phyloP scores from a whole-genome alignment of 2,888 invertebrate genomes.

The Amphipoea oculea region DNA sequence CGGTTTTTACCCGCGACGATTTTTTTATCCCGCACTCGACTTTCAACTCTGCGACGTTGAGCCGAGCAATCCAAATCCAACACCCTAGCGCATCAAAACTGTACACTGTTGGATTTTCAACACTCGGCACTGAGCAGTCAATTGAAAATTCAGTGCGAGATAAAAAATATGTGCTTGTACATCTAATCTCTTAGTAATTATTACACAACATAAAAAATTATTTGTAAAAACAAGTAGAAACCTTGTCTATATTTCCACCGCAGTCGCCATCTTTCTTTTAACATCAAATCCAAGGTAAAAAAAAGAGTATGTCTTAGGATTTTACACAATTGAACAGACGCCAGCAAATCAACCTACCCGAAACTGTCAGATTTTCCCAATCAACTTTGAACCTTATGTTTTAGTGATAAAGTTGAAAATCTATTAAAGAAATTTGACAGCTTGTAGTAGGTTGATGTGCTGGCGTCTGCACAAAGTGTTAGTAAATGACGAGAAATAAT shows the following conservation, averaged over 20 bases:
- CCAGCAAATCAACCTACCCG: no score
- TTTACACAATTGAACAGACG: constrained; percentile 11
- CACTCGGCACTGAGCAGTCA: neutral
- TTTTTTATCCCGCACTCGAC: neutral
- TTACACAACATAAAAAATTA: neutral
- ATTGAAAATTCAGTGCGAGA: neutral
- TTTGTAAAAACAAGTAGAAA: neutral
- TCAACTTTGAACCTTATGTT: no score
- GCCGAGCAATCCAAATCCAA: neutral
- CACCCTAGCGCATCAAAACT: neutral
- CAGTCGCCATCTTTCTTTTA: neutral
- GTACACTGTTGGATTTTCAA: neutral
- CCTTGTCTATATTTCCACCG: neutral
- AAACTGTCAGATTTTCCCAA: no score
- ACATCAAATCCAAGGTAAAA: neutral
- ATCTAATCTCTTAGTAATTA: neutral
- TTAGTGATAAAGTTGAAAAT: no score
- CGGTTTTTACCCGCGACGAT: neutral
- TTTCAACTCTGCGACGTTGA: neutral
- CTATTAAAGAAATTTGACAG: no score
- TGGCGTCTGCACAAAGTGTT: neutral
- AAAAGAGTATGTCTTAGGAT: constrained; percentile 11
- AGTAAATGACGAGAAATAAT: constrained; percentile 2
- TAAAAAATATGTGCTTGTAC: neutral
- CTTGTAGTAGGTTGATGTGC: no score